Evolutionary conservation across 2,888 invertebrate genomes (phyloP).

Genomic region (Acanthopleura granulata): DNA sequence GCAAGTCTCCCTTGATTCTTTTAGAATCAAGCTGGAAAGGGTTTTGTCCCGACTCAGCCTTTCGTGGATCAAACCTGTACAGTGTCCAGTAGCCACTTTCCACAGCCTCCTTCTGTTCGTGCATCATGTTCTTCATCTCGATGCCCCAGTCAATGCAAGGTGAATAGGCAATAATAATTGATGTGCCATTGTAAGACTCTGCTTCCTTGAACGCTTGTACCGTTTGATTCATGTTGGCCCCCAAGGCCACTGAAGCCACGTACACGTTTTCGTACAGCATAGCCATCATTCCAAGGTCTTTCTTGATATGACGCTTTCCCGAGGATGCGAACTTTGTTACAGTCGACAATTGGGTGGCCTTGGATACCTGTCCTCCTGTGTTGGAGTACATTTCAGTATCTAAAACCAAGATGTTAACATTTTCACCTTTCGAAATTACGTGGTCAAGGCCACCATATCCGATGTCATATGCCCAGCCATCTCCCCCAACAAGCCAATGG

Average conservation of each 20-base stretch:
- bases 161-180: constrained; percentile 40
- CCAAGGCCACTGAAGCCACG: constrained; percentile 40
- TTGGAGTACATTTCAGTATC: constrained; percentile 48
- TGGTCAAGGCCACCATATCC: constrained; percentile 46
- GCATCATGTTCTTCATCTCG: constrained; percentile 45
- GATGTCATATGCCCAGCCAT: constrained; percentile 48
- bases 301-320: constrained; percentile 40
- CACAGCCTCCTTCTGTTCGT: constrained; percentile 38
- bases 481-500: constrained; percentile 43
- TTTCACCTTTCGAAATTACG: constrained; percentile 36
- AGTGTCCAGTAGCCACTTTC: constrained; percentile 43
- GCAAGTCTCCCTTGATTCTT: constrained; percentile 33
- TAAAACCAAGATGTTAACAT: constrained; percentile 43
- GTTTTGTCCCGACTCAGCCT: constrained; percentile 26
- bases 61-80: constrained; percentile 32
- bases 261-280: constrained; percentile 44
- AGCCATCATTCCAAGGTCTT: constrained; percentile 39
- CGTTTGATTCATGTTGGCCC: constrained; percentile 40
- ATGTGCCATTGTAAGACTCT: constrained; percentile 35
- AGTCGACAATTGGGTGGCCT: constrained; percentile 39
- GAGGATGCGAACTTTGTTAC: constrained; percentile 39
- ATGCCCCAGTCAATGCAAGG: constrained; percentile 46
- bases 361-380: constrained; percentile 45
- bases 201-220: constrained; percentile 44
- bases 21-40: constrained; percentile 38